Evolutionary conservation across 92 coral and sea anemone genomes (phyloP), one percentile per base, ranked within the genome.

Genomic region (Phenganax stokvisi): DNA sequence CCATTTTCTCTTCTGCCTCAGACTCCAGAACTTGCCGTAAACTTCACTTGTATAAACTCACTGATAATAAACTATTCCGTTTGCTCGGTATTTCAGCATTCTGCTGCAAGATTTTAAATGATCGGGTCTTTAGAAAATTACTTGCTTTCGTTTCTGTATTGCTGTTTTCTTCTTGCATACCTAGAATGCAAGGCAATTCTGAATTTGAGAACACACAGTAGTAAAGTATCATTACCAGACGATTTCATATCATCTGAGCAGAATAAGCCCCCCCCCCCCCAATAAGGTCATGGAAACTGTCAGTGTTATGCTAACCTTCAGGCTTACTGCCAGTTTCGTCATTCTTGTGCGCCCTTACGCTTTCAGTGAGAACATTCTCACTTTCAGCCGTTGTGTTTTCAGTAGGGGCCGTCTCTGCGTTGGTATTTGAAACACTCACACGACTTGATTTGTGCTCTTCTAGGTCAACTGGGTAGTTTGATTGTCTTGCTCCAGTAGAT

Each of bases 401-500:
- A 9, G 81, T 60, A 30, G 73, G 73, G 56, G 75, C 77, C 27
- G 65, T 25, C 25, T 73, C 51, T 51, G 77, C 47, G 15, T 79
- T 73, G 54, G 60, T 79, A 64, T 73, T 79, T 47, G 83, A 63
- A 16, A n/a, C 53, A 29, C 83, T 79, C 53, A 59, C 57, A 20
- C n/a, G 83, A 9, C 74, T 28, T 30, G 72, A 0, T 56, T 76
- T 76, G 59, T 27, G 59, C 17, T 79, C 83, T 47, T 31, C 51
- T 1, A 53, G 83, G 57, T 52, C 61, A 54, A 12, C 44, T 29
- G 3, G 57, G 29, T 51, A 52, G n/a, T 63, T 69, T 53, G 11
- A 29, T 54, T n/a, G 83, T 52, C 71, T 57, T 25, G 75, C 70
- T n/a, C 51, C 73, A 9, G 89, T 84, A 69, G 84, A 73, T 5